phyloP scores from a whole-genome alignment of 2,797 vertebrate genomes.

The Gymnothorax javanicus region DNA sequence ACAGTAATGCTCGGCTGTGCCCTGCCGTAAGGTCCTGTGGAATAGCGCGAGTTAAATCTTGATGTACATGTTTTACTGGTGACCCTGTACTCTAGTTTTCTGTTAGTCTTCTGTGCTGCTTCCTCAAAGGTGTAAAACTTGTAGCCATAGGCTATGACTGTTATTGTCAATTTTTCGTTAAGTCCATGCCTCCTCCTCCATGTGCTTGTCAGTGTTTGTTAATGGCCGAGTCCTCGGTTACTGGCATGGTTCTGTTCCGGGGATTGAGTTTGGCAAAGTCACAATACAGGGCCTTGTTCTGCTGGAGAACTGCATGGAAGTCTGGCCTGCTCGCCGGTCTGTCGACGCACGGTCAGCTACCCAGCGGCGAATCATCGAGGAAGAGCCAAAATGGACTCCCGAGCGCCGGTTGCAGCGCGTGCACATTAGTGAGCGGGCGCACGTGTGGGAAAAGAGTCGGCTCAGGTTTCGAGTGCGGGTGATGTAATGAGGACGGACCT shows the following conservation, averaged over 20 bases:
- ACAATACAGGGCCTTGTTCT: background rate
- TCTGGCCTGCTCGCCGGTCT: background rate
- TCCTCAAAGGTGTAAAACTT: constrained; percentile 4
- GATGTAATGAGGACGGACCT: background rate
- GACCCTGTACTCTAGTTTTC: background rate
- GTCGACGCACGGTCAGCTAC: background rate
- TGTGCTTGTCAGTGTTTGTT: background rate
- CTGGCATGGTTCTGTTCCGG: background rate
- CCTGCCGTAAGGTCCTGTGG: too few species aligned
- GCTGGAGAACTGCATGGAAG: background rate
- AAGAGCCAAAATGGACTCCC: background rate
- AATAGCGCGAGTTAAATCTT: background rate
- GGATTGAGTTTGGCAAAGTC: background rate
- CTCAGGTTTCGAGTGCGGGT: background rate
- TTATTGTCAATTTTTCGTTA: background rate
- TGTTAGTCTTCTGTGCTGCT: background rate
- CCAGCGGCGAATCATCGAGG: background rate
- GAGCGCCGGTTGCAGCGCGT: background rate
- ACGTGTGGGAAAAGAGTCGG: background rate
- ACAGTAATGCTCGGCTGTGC: background rate
- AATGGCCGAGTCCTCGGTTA: background rate
- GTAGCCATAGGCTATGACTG: constrained; percentile 34
- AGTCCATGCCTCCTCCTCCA: background rate
- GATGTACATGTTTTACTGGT: background rate
- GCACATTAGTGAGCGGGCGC: background rate